Percentiles rank a stretch among this genome's conserved stretches.
Evolutionary conservation across 1,140 invertebrate genomes (phyloP).

Genomic region (Bombus pyrosoma): DNA sequence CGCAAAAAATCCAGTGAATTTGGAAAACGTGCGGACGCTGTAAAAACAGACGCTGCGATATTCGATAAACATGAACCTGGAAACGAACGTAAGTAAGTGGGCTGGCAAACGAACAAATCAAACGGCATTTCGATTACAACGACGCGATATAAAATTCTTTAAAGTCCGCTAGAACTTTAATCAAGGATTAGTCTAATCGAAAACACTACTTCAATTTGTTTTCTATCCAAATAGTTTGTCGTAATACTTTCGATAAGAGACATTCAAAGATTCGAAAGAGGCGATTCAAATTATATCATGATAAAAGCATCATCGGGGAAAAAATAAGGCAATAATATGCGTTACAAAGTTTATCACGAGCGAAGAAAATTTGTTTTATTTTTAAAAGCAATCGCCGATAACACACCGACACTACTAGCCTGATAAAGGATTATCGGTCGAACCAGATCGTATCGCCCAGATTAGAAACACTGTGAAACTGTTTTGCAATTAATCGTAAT

Average conservation of each 20-base stretch:
- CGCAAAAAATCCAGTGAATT: neutral
- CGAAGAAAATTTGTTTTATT: slow-evolving; percentile 32
- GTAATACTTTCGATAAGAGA: neutral
- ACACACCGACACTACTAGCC: neutral
- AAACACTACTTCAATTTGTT: neutral
- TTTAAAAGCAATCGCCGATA: slow-evolving; percentile 8
- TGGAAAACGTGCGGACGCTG: neutral
- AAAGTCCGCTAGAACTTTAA: neutral
- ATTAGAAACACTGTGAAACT: slow-evolving; percentile 20
- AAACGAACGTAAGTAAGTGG: neutral
- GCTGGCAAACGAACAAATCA: slow-evolving; percentile 13
- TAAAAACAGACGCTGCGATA: slow-evolving; percentile 14
- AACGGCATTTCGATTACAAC: neutral
- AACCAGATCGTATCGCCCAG: slow-evolving; percentile 10
- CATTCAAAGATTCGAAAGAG: no score
- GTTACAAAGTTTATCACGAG: neutral
- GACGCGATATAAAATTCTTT: neutral
- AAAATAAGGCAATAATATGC: neutral
- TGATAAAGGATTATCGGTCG: slow-evolving; percentile 27
- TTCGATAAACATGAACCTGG: slow-evolving; percentile 6
- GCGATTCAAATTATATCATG: neutral
- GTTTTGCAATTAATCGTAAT: slow-evolving; percentile 36
- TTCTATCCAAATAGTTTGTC: neutral
- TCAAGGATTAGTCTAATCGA: neutral
- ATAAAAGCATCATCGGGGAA: neutral